phyloP scores from a whole-genome alignment of 2,113 vertebrate genomes.

The Danionella cerebrum region DNA sequence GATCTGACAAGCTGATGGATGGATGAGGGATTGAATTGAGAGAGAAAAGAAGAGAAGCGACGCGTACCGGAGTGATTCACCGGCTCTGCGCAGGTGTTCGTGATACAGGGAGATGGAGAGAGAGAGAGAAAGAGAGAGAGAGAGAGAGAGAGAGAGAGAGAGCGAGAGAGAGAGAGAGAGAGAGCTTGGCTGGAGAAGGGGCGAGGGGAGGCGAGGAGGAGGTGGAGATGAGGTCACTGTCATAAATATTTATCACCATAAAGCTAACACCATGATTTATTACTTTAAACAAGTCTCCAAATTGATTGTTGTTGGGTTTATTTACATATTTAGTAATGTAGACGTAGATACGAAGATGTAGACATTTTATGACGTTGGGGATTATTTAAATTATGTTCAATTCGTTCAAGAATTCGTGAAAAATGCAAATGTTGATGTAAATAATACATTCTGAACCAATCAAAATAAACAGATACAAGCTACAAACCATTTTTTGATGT shows the following conservation, averaged over 20 bases:
- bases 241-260: background rate
- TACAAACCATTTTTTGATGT: too few relatives aligned
- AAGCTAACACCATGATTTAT: background rate
- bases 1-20: background rate
- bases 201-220: background rate
- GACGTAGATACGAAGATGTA: too few relatives aligned
- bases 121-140: background rate
- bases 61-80: conserved; percentile 39
- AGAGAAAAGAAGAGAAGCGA: background rate
- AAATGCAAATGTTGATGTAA: too few relatives aligned
- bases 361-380: too few relatives aligned
- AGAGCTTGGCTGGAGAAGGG: background rate
- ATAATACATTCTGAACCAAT: too few relatives aligned
- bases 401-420: too few relatives aligned
- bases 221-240: background rate
- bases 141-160: background rate
- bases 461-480: too few relatives aligned
- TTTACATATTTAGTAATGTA: too few relatives aligned
- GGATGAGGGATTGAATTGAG: background rate
- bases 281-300: background rate
- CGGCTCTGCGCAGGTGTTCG: conserved; percentile 31
- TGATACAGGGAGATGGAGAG: background rate
- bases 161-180: background rate
- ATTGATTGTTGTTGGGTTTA: too few relatives aligned
- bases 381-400: too few relatives aligned